A percentile compares a stretch with the other conserved stretches of the same genome.
Conservation (phyloP, 2,888 invertebrate genomes). For the Acronicta leporina region DNA sequence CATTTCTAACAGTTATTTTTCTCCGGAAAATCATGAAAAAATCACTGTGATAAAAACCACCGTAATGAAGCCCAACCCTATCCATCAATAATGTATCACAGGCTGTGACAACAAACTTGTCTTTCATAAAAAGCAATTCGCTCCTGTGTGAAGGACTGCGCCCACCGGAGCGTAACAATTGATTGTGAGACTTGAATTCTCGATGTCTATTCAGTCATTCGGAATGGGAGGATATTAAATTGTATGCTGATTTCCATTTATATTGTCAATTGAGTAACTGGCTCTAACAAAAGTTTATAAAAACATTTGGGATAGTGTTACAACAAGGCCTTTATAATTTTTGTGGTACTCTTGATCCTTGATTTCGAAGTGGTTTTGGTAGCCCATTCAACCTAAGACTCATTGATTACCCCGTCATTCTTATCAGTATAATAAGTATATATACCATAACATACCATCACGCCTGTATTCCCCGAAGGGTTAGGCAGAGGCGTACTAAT, state of each 20-base stretch:
- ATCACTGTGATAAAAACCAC: constrained; percentile 3
- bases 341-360: not conserved
- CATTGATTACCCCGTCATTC: no score
- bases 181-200: constrained; percentile 24
- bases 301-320: not conserved
- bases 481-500: no score
- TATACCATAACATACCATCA: no score
- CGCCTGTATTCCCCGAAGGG: no score
- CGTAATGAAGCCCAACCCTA: constrained; percentile 37
- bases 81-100: constrained; percentile 16
- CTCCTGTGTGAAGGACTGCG: constrained; percentile 33
- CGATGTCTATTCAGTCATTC: constrained; percentile 29
- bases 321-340: not conserved
- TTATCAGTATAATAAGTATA: no score
- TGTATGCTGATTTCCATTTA: constrained; percentile 32
- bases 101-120: constrained; percentile 47
- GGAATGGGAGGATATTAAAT: constrained; percentile 20
- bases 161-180: constrained; percentile 36
- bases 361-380: no score
- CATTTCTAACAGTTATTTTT: not conserved
- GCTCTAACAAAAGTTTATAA: constrained; percentile 5
- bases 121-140: constrained; percentile 51
- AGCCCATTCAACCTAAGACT: no score
- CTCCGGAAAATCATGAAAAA: constrained; percentile 7
- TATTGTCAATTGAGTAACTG: not conserved